Evolutionary conservation across 2,888 invertebrate genomes (phyloP), one percentile per base, ranked within the genome.

Genomic region (Taphrorychus bicolor): DNA sequence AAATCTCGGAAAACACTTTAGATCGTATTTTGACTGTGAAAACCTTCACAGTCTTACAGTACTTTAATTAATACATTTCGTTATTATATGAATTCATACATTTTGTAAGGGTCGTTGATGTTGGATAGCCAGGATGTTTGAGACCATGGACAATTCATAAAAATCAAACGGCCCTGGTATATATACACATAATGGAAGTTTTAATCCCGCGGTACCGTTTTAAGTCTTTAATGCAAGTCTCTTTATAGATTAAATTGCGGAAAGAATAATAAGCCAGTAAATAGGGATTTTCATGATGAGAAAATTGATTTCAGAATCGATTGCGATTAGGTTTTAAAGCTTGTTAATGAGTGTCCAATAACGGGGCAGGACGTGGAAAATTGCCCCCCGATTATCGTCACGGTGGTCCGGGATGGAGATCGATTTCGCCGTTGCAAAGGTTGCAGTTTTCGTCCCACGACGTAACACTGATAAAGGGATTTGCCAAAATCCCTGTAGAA

Each of bases 401-500:
- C 18, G 45, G 45, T 45, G 45, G 45, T 45, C 45, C 18, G 9
- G 9, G 11, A 32, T 32, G 40, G 9, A 5, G 32, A 32, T 32
- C 32, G 32, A 32, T 32, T 32, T 32, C 2, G 32, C n/a, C 32
- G 32, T 32, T 32, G 32, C 32, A 32, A 32, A 32, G 32, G 32
- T 32, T 32, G 32, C 32, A 32, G 32, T 32, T 32, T 32, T 32
- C 32, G 32, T 32, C 32, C 32, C 32, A 32, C 32, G 32, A 32
- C 32, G 32, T 9, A 32, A 32, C 32, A 32, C 32, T 32, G 32
- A 32, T 32, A 32, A 75, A 72, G 74, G 79, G 79, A 79, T 80
- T 80, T 79, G 70, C 70, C 66, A 76, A 78, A 78, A 76, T 74
- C 74, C 70, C 74, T 72, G 71, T 73, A 75, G 76, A 60, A 66